Conservation (phyloP, 1,140 invertebrate species). For the Bactericera cockerelli region DNA sequence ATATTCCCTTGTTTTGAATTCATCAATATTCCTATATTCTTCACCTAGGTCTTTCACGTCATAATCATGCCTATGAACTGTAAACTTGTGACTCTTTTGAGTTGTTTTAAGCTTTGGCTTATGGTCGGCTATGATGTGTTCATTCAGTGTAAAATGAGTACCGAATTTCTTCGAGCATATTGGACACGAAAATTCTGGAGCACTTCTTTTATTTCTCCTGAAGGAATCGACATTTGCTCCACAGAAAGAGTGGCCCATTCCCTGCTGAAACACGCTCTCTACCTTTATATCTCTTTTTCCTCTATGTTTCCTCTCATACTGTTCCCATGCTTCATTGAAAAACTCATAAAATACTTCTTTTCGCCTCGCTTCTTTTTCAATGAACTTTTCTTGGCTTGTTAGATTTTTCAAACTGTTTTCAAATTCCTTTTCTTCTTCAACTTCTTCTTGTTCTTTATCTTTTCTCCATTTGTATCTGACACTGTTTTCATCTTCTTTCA, state of each 20-base stretch:
- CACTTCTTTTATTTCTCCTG: not conserved
- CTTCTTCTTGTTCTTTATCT: not conserved
- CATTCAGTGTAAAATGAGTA: not conserved
- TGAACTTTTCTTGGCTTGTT: not conserved
- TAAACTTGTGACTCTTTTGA: not conserved
- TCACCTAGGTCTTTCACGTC: not conserved
- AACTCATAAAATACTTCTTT: not conserved
- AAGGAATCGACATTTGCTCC: no score
- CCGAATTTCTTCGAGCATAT: not conserved
- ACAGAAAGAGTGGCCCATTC: no score
- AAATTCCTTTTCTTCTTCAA: not conserved
- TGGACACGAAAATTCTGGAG: not conserved
- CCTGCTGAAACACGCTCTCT: no score
- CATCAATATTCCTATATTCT: not conserved
- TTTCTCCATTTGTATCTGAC: not conserved
- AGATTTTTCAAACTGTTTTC: not conserved
- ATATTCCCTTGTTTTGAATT: constrained; percentile 1
- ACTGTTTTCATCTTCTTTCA: not conserved
- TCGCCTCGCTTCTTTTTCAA: not conserved
- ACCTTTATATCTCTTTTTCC: constrained; percentile 5
- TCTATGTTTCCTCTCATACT: not conserved
- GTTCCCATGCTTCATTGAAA: not conserved
- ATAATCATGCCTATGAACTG: not conserved
- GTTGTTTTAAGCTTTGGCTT: not conserved
- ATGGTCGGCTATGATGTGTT: not conserved